A percentile compares a stretch with the other conserved stretches of the same genome.
phyloP scores from a whole-genome alignment of 2,888 invertebrate genomes.

The Drosophila mercatorum region DNA sequence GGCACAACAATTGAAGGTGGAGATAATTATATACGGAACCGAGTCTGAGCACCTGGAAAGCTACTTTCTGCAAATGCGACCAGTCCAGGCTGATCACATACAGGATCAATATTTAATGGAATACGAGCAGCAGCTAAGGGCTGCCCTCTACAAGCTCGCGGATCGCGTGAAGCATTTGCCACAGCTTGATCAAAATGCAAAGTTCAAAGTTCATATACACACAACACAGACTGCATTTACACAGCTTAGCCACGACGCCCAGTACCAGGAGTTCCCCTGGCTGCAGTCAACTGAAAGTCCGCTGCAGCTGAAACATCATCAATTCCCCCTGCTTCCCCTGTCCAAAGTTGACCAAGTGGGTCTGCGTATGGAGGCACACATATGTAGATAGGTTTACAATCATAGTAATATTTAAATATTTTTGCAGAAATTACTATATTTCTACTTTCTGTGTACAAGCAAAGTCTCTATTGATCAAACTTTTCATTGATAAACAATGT shows the following conservation, averaged over 20 bases:
- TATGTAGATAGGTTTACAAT: slow-evolving; percentile 45
- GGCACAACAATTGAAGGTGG: slow-evolving; percentile 66
- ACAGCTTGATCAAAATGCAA: slow-evolving; percentile 66
- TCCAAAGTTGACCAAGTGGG: slow-evolving; percentile 66
- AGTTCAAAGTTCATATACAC: slow-evolving; percentile 80
- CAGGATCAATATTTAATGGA: slow-evolving; percentile 78
- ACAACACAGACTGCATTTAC: slow-evolving; percentile 81
- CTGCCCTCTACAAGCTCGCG: slow-evolving; percentile 72
- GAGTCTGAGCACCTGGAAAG: slow-evolving; percentile 56
- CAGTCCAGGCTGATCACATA: neutral
- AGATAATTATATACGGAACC: slow-evolving; percentile 75
- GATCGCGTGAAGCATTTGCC: slow-evolving; percentile 77
- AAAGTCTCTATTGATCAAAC: neutral
- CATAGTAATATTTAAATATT: slow-evolving; percentile 4
- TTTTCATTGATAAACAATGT: neutral
- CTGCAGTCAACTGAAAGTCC: slow-evolving; percentile 53
- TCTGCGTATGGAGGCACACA: slow-evolving; percentile 73
- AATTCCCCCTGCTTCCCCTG: slow-evolving; percentile 74
- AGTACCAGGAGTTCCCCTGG: slow-evolving; percentile 83
- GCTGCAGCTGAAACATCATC: neutral
- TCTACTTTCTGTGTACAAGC: too few species aligned
- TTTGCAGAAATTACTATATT: neutral
- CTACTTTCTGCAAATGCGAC: slow-evolving; percentile 57
- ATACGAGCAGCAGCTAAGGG: slow-evolving; percentile 81
- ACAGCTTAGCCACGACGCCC: slow-evolving; percentile 72